Evolutionary conservation across 2,797 vertebrate species (phyloP).

Genomic region (Parambassis ranga): DNA sequence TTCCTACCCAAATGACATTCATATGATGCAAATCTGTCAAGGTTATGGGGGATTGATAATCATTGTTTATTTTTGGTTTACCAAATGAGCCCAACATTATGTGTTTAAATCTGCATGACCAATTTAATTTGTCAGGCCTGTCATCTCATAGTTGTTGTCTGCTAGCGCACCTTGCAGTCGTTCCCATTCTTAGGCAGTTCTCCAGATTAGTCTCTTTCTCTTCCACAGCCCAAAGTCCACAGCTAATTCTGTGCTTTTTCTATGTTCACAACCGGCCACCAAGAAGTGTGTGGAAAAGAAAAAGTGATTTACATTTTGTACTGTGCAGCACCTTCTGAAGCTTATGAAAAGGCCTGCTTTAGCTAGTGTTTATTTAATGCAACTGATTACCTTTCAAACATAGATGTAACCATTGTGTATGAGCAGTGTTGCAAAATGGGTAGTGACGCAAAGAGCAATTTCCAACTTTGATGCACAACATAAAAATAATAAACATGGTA

Average conservation of each 20-base stretch:
- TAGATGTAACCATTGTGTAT: constrained; percentile 25
- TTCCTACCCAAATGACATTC: too few species aligned
- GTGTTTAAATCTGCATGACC: constrained; percentile 54
- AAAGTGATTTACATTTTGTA: constrained; percentile 67
- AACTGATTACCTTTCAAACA: constrained; percentile 42
- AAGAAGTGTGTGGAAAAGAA: constrained; percentile 57
- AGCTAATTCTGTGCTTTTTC: constrained; percentile 57
- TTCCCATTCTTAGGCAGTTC: constrained; percentile 41
- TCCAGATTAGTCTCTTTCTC: constrained; percentile 46
- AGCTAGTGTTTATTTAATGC: constrained; percentile 42
- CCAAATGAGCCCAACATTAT: constrained; percentile 35
- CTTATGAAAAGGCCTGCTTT: constrained; percentile 37
- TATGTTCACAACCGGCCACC: constrained; percentile 59
- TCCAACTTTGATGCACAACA: too few species aligned
- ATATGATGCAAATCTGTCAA: neutral
- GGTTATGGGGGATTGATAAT: neutral
- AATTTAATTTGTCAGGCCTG: constrained; percentile 60
- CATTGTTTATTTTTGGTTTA: constrained; percentile 22
- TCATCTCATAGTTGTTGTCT: constrained; percentile 59
- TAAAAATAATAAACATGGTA: too few species aligned
- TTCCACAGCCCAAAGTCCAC: constrained; percentile 32
- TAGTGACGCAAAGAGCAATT: too few species aligned
- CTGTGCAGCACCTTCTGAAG: constrained; percentile 21
- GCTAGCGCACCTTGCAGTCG: constrained; percentile 40
- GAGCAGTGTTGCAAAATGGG: too few species aligned